Conservation (phyloP, 1,140 invertebrate genomes). For the Fopius arisanus region DNA sequence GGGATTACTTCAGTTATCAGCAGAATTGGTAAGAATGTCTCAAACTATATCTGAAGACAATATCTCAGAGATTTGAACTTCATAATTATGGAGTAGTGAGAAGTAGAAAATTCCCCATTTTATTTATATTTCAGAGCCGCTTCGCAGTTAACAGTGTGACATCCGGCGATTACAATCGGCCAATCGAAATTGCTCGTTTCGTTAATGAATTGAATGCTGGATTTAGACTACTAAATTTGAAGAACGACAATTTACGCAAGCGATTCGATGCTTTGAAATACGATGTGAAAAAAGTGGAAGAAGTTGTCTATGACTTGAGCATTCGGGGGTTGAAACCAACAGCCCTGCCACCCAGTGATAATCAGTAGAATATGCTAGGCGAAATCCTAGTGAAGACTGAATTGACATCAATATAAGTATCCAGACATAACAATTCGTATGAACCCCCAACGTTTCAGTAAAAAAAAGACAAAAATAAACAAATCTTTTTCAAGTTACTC, state of each 20-base stretch:
- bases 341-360: no score
- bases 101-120: constrained; percentile 23
- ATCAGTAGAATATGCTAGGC: no score
- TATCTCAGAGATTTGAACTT: constrained; percentile 4
- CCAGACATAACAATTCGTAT: no score
- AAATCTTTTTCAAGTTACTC: no score
- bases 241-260: constrained; percentile 89
- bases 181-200: constrained; percentile 85
- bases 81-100: background rate
- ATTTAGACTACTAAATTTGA: constrained; percentile 87
- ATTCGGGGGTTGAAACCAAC: constrained; percentile 76
- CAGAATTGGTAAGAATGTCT: constrained; percentile 76
- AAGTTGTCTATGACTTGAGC: constrained; percentile 92
- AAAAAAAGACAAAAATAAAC: no score
- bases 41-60: background rate
- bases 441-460: no score
- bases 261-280: constrained; percentile 92
- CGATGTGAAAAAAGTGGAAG: constrained; percentile 93
- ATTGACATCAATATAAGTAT: no score
- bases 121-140: constrained; percentile 68
- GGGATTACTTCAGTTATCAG: constrained; percentile 81
- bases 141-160: constrained; percentile 90
- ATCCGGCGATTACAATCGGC: constrained; percentile 81
- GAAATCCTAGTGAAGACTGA: no score
- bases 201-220: constrained; percentile 87